Evolutionary conservation across 2,797 vertebrate species (phyloP).

Genomic region (Pseudochirops cupreus): DNA sequence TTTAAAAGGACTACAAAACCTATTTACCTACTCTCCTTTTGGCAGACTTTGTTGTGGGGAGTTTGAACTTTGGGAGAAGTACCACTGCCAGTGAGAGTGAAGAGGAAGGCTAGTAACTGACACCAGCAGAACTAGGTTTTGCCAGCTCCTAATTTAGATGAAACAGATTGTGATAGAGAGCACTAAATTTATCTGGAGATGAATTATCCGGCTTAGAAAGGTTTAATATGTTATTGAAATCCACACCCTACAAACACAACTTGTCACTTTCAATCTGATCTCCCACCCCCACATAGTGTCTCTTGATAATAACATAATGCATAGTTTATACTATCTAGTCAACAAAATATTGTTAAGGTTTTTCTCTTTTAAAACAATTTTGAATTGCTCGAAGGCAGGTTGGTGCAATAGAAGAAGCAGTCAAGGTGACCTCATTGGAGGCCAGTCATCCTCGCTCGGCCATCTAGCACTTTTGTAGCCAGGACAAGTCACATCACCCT

Average conservation of each 20-base stretch:
- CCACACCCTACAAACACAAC: fast-evolving
- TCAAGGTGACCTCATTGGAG: background rate
- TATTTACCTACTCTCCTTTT: background rate
- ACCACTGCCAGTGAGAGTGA: too few relatives aligned
- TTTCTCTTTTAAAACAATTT: background rate
- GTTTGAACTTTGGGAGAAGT: background rate
- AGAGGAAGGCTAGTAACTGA: background rate
- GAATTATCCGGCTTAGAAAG: fast-evolving
- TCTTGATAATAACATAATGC: background rate
- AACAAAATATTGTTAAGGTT: background rate
- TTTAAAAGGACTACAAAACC: background rate
- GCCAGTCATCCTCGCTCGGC: background rate
- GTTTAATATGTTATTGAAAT: too few relatives aligned
- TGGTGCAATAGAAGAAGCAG: background rate
- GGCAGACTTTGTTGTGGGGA: background rate
- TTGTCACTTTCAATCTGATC: background rate
- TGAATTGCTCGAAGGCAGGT: background rate
- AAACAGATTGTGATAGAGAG: background rate
- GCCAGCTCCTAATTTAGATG: background rate
- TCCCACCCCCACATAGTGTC: background rate
- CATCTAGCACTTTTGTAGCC: background rate
- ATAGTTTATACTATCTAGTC: background rate
- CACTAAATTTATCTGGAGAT: background rate
- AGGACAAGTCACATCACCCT: background rate
- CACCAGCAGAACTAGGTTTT: too few relatives aligned